These are phyloP conservation scores for Sinella curviseta DNA, from an alignment of 1,140 invertebrate genomes.

Conservation along the genomic window DNA sequence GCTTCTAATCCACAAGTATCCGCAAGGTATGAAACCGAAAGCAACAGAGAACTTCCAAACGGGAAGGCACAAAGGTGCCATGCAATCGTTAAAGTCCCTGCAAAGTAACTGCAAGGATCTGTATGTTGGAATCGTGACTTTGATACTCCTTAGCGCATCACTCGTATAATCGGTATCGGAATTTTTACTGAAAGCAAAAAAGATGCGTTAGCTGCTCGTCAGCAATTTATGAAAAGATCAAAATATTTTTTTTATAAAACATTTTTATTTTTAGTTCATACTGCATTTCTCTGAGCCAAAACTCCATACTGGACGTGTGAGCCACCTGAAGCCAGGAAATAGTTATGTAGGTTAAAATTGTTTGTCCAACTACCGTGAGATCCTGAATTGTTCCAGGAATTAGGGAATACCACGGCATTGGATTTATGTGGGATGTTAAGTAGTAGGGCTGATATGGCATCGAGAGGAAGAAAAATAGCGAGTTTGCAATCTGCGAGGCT, in stretches of 20 bases:
- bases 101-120: background rate
- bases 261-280: background rate
- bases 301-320: background rate
- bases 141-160: background rate
- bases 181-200: conserved; percentile 2
- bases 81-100: background rate
- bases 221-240: background rate
- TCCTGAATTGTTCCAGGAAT: background rate
- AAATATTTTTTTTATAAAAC: too few species aligned
- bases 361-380: background rate
- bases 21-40: conserved; percentile 23
- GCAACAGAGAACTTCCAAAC: background rate
- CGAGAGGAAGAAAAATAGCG: background rate
- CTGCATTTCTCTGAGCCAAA: conserved; percentile 8
- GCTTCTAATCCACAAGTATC: conserved; percentile 22
- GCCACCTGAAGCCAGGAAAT: background rate
- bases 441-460: background rate
- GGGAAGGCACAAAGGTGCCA: background rate
- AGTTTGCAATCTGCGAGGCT: background rate
- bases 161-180: background rate
- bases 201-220: background rate
- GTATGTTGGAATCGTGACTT: background rate
- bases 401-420: background rate
- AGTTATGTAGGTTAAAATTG: background rate
- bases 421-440: background rate